A percentile compares a stretch with the other conserved stretches of the same genome.
phyloP scores from a whole-genome alignment of 92 coral and sea anemone species.

The Epizoanthus fatuus region DNA sequence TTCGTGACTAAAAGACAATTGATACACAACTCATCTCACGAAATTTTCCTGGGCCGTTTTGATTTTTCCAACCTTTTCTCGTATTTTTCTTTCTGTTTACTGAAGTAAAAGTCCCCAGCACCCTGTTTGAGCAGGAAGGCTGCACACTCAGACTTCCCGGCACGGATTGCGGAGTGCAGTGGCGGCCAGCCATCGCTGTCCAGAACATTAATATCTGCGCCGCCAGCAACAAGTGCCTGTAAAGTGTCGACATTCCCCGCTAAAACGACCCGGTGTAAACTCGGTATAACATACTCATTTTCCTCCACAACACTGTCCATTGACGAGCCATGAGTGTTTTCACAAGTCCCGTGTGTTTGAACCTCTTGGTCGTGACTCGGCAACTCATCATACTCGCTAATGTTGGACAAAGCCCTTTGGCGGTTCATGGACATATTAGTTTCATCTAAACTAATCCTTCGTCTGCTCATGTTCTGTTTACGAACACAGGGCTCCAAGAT shows the following conservation, averaged over 20 bases:
- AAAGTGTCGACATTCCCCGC: slow-evolving; percentile 77
- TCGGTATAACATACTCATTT: slow-evolving; percentile 43
- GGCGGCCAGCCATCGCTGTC: slow-evolving; percentile 92
- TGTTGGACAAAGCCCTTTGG: slow-evolving; percentile 71
- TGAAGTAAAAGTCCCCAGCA: slow-evolving; percentile 86
- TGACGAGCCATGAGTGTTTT: not conserved
- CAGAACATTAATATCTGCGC: slow-evolving; percentile 84
- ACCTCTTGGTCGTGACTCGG: slow-evolving; percentile 19
- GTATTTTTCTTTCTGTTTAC: slow-evolving; percentile 87
- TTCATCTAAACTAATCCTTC: slow-evolving; percentile 76
- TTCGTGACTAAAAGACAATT: too few species aligned
- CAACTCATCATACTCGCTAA: slow-evolving; percentile 70
- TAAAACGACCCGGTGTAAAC: slow-evolving; percentile 71
- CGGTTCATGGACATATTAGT: slow-evolving; percentile 40
- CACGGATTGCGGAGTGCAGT: slow-evolving; percentile 78
- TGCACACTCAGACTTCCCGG: slow-evolving; percentile 85
- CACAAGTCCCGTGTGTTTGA: not conserved
- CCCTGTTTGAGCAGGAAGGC: slow-evolving; percentile 82
- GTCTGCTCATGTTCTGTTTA: slow-evolving; percentile 26
- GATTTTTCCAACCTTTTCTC: slow-evolving; percentile 71
- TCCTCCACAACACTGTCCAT: slow-evolving; percentile 32
- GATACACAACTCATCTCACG: slow-evolving; percentile 62
- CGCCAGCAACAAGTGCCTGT: slow-evolving; percentile 68
- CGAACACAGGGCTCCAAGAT: not conserved
- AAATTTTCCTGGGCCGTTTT: slow-evolving; percentile 65